Conservation (phyloP, 2,797 vertebrate species). For the Notolabrus celidotus region DNA sequence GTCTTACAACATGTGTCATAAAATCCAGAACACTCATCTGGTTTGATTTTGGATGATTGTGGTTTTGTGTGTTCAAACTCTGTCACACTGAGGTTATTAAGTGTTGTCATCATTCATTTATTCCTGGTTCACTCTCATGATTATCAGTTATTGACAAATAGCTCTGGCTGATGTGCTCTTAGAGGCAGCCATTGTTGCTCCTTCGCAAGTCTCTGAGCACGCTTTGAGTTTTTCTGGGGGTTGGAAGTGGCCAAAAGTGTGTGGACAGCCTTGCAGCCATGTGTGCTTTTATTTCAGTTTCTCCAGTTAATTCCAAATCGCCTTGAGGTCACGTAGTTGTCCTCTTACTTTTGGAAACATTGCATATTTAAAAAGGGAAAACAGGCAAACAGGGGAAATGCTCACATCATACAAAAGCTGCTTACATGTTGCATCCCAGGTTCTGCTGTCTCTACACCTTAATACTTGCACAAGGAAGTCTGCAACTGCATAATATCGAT, state of each 20-base stretch:
- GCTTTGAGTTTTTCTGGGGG: not conserved
- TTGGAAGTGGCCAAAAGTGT: conserved; percentile 5
- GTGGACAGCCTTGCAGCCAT: not conserved
- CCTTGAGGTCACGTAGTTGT: not conserved
- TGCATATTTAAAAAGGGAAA: not conserved
- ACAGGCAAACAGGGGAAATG: too few relatives aligned
- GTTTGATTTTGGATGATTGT: conserved; percentile 15
- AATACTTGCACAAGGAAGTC: too few relatives aligned
- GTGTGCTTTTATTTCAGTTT: not conserved
- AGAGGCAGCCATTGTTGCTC: not conserved
- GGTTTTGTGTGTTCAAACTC: conserved; percentile 30
- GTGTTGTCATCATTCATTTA: conserved; percentile 29
- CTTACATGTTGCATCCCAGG: too few relatives aligned
- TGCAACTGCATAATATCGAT: too few relatives aligned
- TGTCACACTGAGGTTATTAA: conserved; percentile 12
- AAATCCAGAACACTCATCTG: conserved; percentile 5
- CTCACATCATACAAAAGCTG: too few relatives aligned
- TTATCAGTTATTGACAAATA: conserved; percentile 48
- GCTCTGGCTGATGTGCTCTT: conserved; percentile 1
- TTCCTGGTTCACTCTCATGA: not conserved
- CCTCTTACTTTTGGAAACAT: not conserved
- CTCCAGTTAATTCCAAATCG: not conserved
- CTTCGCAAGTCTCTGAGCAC: not conserved
- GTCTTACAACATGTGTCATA: not conserved
- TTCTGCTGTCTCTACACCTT: too few relatives aligned